Conservation (phyloP, 35 echinoderm and acorn worm genomes). For the Lytechinus pictus region DNA sequence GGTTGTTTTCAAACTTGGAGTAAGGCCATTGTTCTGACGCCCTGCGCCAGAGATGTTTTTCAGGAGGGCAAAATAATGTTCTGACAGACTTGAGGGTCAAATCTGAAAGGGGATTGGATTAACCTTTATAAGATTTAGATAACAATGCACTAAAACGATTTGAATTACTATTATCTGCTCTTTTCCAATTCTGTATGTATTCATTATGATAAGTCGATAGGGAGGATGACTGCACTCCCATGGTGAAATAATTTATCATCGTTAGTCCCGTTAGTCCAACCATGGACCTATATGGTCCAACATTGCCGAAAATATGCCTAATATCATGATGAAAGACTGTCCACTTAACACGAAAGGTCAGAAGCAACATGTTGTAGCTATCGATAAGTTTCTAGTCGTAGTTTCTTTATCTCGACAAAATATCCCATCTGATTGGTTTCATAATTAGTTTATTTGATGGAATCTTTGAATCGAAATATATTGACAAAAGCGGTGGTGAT, state of each 20-base stretch:
- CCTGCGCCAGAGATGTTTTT: conserved; percentile 14
- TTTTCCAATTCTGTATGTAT: neutral
- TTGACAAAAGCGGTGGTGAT: neutral
- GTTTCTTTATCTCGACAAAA: no score
- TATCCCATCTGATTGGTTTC: no score
- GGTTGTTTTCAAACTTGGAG: conserved; percentile 22
- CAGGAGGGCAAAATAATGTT: neutral
- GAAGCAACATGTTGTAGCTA: no score
- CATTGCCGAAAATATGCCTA: no score
- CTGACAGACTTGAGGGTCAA: neutral
- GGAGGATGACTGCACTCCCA: neutral
- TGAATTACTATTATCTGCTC: neutral
- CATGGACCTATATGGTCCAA: neutral
- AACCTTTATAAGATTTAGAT: neutral
- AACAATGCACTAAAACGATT: neutral
- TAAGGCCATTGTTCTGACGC: neutral
- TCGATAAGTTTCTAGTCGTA: no score
- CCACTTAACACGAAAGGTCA: no score
- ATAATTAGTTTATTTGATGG: no score
- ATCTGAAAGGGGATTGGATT: neutral
- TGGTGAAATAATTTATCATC: neutral
- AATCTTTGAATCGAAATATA: neutral
- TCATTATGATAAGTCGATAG: neutral
- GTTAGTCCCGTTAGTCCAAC: no score
- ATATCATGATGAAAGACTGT: no score